Conservation (phyloP, 2,888 invertebrate genomes). For the Anaspis maculata region DNA sequence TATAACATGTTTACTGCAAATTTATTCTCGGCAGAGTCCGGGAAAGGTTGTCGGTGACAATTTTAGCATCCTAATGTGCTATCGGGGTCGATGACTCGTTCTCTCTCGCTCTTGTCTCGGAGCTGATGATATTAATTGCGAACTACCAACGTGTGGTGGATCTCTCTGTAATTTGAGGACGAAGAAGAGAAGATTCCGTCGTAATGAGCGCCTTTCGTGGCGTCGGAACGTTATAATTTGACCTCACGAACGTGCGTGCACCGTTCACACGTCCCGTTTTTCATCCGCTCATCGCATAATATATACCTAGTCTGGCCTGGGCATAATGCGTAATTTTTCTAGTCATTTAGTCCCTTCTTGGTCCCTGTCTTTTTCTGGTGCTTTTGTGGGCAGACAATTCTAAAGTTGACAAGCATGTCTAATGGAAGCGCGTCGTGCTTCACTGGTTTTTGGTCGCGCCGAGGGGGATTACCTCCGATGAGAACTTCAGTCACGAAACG, state of each 20-base stretch:
- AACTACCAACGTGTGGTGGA: conserved; percentile 21
- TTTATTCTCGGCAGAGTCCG: conserved; percentile 33
- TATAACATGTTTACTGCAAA: conserved; percentile 39
- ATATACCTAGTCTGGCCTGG: conserved; percentile 7
- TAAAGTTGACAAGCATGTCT: conserved; percentile 11
- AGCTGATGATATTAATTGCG: conserved; percentile 24
- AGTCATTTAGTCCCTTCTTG: conserved; percentile 13
- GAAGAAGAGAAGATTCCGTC: no score
- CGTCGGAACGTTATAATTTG: conserved; percentile 10
- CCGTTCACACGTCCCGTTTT: conserved; percentile 11
- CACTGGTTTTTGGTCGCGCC: conserved; percentile 2
- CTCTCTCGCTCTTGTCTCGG: conserved; percentile 1
- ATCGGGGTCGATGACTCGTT: conserved; percentile 27
- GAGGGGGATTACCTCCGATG: conserved; percentile 3
- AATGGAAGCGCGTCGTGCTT: conserved; percentile 12
- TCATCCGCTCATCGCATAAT: conserved; percentile 3
- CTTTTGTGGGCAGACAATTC: conserved; percentile 12
- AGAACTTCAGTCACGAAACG: conserved; percentile 8
- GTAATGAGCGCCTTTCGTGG: conserved; percentile 16
- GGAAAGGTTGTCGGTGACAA: conserved; percentile 27
- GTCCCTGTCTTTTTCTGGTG: conserved; percentile 4
- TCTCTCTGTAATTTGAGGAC: no score
- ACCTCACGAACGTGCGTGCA: conserved; percentile 9
- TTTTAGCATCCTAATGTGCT: conserved; percentile 30
- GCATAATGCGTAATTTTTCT: conserved; percentile 13